phyloP scores from a whole-genome alignment of 2,888 invertebrate genomes.

The Agriotes lineatus region DNA sequence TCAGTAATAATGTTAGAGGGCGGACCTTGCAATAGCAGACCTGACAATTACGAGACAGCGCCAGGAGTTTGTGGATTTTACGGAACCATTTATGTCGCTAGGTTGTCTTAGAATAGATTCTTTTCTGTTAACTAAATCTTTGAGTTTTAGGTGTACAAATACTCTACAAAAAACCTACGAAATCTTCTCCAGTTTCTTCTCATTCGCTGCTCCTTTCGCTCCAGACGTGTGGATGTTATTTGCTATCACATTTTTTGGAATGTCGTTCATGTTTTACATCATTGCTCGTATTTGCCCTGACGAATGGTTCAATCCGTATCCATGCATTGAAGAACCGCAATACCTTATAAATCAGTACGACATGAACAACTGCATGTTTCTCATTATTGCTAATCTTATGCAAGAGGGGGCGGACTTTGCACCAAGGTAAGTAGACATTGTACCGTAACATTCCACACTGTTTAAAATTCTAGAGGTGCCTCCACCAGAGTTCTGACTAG shows the following conservation, averaged over 20 bases:
- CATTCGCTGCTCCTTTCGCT: constrained; percentile 83
- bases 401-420: constrained; percentile 76
- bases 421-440: constrained; percentile 76
- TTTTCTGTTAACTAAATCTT: constrained; percentile 2
- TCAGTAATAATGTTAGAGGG: constrained; percentile 73
- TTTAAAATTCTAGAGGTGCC: constrained; percentile 75
- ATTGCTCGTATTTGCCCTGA: constrained; percentile 73
- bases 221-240: constrained; percentile 80
- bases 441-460: too few species aligned
- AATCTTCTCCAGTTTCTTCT: constrained; percentile 77
- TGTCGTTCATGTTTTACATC: constrained; percentile 73
- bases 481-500: constrained; percentile 91
- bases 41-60: constrained; percentile 89
- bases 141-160: constrained; percentile 71
- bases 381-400: constrained; percentile 74
- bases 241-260: constrained; percentile 73
- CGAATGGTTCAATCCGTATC: constrained; percentile 76
- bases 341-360: constrained; percentile 74
- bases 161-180: constrained; percentile 74
- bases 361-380: constrained; percentile 75
- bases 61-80: constrained; percentile 92
- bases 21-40: constrained; percentile 93
- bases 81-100: constrained; percentile 95
- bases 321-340: constrained; percentile 73
- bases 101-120: constrained; percentile 65